These are phyloP conservation scores for Enteromius paludinosus DNA, from an alignment of 2,797 vertebrate species.

Conservation along the genomic window DNA sequence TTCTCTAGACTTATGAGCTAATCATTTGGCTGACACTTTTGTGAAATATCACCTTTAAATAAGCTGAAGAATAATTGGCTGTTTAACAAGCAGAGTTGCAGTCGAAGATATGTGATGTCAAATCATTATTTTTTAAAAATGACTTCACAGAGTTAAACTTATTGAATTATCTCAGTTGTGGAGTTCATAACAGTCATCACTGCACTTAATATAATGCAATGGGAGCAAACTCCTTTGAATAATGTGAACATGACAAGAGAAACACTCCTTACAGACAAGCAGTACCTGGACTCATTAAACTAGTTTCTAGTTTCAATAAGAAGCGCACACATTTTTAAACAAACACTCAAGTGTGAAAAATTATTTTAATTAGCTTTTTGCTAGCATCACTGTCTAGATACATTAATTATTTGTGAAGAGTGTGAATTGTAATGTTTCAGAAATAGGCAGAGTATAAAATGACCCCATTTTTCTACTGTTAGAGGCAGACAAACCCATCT, in stretches of 20 bases:
- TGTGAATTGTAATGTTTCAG: neutral
- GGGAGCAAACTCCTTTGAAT: constrained; percentile 17
- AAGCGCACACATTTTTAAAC: neutral
- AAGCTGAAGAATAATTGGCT: constrained; percentile 18
- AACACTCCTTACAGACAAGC: neutral
- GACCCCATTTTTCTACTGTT: neutral
- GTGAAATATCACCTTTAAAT: neutral
- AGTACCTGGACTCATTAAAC: neutral
- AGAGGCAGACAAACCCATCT: neutral
- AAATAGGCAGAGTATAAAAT: neutral
- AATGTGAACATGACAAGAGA: neutral
- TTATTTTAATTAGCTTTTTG: neutral
- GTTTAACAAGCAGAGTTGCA: neutral
- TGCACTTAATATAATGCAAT: constrained; percentile 27
- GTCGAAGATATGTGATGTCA: constrained; percentile 1
- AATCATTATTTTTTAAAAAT: constrained; percentile 25
- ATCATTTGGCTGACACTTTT: neutral
- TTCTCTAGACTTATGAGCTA: neutral
- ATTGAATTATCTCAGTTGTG: constrained; percentile 3
- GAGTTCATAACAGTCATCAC: constrained; percentile 20
- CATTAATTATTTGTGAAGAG: constrained; percentile 5
- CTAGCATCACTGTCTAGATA: neutral
- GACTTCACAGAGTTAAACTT: neutral
- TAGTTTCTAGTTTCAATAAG: neutral
- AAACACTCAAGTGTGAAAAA: neutral